phyloP scores from a whole-genome alignment of 2,888 invertebrate genomes.

The Petrolisthes manimaculis region DNA sequence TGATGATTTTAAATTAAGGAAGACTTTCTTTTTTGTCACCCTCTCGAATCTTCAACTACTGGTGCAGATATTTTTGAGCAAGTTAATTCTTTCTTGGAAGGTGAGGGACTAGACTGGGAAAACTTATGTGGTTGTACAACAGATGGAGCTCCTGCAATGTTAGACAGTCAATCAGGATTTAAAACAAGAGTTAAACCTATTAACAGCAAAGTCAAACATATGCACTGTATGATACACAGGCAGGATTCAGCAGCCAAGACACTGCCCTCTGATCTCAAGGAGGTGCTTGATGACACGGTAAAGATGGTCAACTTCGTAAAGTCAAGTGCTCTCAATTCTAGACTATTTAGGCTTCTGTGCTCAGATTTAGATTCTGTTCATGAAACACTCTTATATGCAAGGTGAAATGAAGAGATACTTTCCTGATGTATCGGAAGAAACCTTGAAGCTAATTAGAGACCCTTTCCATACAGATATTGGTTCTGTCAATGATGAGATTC shows the following conservation, averaged over 20 bases:
- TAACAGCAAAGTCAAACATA: too few relatives aligned
- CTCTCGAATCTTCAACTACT: conserved; percentile 33
- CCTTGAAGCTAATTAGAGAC: conserved; percentile 25
- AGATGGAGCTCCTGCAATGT: conserved; percentile 26
- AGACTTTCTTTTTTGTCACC: conserved; percentile 24
- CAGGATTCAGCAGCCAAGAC: conserved; percentile 41
- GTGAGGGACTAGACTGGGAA: conserved; percentile 37
- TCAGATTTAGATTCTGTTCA: too few relatives aligned
- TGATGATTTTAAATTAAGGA: conserved; percentile 34
- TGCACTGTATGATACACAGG: too few relatives aligned
- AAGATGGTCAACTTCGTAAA: too few relatives aligned
- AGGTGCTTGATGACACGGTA: conserved; percentile 22
- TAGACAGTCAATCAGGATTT: conserved; percentile 37
- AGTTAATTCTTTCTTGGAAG: conserved; percentile 37
- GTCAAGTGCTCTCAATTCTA: too few relatives aligned
- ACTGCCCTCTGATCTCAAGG: conserved; percentile 40
- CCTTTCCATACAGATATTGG: conserved; percentile 20
- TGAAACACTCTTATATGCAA: conserved; percentile 22
- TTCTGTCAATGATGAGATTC: conserved; percentile 40
- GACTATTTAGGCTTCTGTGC: too few relatives aligned
- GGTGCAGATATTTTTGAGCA: conserved; percentile 35
- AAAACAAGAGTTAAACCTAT: conserved; percentile 28
- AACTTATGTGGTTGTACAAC: conserved; percentile 34
- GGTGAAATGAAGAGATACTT: conserved; percentile 10
- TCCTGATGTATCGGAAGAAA: conserved; percentile 19